Conservation (phyloP, 2,888 invertebrate species). For the Leucophenga montana region DNA sequence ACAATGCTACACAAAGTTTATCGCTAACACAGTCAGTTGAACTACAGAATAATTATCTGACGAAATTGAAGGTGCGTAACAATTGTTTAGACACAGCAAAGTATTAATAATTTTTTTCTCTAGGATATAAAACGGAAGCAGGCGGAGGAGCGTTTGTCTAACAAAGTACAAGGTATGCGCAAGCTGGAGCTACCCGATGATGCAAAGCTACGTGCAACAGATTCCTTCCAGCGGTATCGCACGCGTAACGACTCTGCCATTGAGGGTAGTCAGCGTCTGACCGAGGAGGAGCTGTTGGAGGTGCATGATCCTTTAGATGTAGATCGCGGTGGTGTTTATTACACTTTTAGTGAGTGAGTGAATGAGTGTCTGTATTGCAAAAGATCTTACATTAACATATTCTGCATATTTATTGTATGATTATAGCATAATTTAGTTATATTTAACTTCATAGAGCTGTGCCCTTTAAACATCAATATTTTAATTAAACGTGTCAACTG, state of each 20-base stretch:
- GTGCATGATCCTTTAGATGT: conserved; percentile 61
- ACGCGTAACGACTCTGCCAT: conserved; percentile 49
- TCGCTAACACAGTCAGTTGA: conserved; percentile 68
- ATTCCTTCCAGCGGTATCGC: conserved; percentile 64
- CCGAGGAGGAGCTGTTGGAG: conserved; percentile 58
- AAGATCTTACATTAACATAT: neutral
- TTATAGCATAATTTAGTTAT: neutral
- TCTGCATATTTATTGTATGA: conserved; percentile 4
- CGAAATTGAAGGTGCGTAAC: conserved; percentile 62
- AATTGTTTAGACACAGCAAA: neutral
- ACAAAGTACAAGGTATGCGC: conserved; percentile 39
- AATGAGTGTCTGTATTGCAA: conserved; percentile 37
- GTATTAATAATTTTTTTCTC: neutral
- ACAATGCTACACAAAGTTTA: conserved; percentile 62
- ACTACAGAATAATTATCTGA: conserved; percentile 64
- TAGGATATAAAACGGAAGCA: conserved; percentile 68
- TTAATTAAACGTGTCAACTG: neutral
- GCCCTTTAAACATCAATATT: neutral
- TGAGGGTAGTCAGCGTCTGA: conserved; percentile 58
- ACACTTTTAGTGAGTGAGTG: conserved; percentile 51
- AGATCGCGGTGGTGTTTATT: conserved; percentile 52
- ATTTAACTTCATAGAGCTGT: neutral
- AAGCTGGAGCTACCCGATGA: conserved; percentile 53
- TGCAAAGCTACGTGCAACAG: conserved; percentile 52
- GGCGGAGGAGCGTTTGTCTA: conserved; percentile 64